Conservation (phyloP, 2,797 vertebrate species). For the Coregonus suidteri region DNA sequence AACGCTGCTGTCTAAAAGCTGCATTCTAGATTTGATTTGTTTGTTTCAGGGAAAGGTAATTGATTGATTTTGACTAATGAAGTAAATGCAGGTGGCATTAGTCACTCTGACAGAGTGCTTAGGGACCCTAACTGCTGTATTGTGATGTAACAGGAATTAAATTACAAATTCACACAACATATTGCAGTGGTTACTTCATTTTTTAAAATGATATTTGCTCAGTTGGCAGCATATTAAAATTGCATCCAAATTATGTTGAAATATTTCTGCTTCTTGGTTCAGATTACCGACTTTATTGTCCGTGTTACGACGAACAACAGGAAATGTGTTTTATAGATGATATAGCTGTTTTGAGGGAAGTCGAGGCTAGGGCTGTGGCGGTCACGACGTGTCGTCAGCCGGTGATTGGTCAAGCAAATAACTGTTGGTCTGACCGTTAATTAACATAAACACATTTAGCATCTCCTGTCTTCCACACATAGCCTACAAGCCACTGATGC, state of each 20-base stretch:
- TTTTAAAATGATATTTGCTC: background rate
- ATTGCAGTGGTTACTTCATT: background rate
- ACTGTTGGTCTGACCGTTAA: no score
- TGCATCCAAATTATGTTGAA: background rate
- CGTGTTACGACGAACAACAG: background rate
- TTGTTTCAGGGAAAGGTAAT: constrained; percentile 64
- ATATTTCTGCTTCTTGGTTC: background rate
- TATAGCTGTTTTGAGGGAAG: background rate
- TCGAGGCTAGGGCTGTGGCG: no score
- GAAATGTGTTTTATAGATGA: no score
- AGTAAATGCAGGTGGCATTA: constrained; percentile 65
- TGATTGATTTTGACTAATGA: constrained; percentile 75
- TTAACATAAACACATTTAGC: no score
- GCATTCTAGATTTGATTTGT: constrained; percentile 58
- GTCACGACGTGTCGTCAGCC: no score
- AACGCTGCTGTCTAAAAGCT: constrained; percentile 71
- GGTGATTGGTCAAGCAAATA: no score
- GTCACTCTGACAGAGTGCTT: constrained; percentile 14
- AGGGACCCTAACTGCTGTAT: background rate
- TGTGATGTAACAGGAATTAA: background rate
- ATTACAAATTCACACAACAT: background rate
- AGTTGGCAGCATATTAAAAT: background rate
- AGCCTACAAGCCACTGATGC: no score
- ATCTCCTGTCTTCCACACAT: no score
- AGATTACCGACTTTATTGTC: no score